A percentile compares a stretch with the other conserved stretches of the same genome.
phyloP scores from a whole-genome alignment of 2,113 vertebrate genomes.

The Odontophorus gujanensis region DNA sequence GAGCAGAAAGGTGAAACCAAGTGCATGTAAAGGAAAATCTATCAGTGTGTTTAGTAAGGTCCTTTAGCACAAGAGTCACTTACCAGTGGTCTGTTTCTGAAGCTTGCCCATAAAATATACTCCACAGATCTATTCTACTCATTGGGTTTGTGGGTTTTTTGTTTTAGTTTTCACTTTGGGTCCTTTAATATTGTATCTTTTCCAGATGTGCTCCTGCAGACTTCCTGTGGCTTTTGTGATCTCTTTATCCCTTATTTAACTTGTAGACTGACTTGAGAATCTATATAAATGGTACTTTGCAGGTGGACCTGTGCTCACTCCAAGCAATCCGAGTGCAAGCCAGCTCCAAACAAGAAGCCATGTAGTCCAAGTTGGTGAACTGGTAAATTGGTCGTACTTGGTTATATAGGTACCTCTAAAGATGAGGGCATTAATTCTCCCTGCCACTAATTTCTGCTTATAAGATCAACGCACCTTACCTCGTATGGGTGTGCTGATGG shows the following conservation, averaged over 20 bases:
- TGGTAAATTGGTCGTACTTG: background rate
- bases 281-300: background rate
- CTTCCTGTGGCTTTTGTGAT: background rate
- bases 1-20: conserved; percentile 7
- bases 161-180: background rate
- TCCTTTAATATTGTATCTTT: background rate
- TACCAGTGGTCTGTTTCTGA: background rate
- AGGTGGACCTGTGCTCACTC: background rate
- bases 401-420: background rate
- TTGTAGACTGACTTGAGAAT: background rate
- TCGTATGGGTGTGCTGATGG: background rate
- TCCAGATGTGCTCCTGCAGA: conserved; percentile 1
- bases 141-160: background rate
- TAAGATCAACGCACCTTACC: background rate
- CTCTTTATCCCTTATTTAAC: background rate
- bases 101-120: background rate
- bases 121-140: background rate
- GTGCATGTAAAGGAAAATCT: background rate
- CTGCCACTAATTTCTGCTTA: background rate
- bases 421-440: background rate
- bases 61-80: background rate
- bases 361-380: background rate
- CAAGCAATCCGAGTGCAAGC: background rate
- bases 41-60: background rate
- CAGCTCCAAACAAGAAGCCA: background rate